These are phyloP conservation scores for Pluvialis apricaria DNA, from an alignment of 2,113 vertebrate species.

Conservation along the genomic window DNA sequence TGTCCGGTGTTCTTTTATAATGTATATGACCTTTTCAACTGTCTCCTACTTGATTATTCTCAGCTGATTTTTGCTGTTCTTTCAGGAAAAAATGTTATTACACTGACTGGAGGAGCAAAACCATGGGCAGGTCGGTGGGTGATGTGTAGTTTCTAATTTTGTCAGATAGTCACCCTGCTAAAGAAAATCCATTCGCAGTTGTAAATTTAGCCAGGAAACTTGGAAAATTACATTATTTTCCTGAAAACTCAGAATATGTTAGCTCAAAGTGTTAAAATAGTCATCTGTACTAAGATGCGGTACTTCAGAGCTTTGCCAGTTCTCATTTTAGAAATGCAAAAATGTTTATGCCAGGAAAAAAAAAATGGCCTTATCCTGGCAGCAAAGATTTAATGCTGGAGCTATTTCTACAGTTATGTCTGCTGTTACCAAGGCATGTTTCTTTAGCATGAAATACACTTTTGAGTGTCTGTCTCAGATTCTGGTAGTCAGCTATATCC, in stretches of 20 bases:
- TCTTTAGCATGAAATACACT: not conserved
- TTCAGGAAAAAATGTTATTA: slow-evolving; percentile 97
- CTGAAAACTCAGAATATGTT: not conserved
- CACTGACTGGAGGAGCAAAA: slow-evolving; percentile 93
- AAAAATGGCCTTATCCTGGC: not conserved
- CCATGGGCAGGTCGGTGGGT: slow-evolving; percentile 89
- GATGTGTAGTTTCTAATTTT: slow-evolving; percentile 63
- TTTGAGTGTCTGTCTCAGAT: not conserved
- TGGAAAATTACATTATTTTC: slow-evolving; percentile 2
- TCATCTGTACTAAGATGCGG: not conserved
- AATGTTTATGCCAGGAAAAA: not conserved
- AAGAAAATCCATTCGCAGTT: slow-evolving; percentile 54
- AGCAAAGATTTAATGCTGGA: not conserved
- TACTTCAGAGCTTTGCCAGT: not conserved
- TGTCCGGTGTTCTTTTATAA: not conserved
- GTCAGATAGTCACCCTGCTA: slow-evolving; percentile 51
- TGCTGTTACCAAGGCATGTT: not conserved
- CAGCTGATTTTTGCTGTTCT: slow-evolving; percentile 68
- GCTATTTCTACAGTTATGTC: not conserved
- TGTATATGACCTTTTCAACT: not conserved
- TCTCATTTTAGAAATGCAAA: slow-evolving; percentile 1
- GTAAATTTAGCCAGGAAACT: slow-evolving; percentile 63
- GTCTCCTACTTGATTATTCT: slow-evolving; percentile 31
- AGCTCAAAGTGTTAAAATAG: slow-evolving; percentile 25
- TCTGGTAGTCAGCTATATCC: not conserved